Evolutionary conservation across 2,113 vertebrate genomes (phyloP).

Genomic region (Copsychus sechellarum): DNA sequence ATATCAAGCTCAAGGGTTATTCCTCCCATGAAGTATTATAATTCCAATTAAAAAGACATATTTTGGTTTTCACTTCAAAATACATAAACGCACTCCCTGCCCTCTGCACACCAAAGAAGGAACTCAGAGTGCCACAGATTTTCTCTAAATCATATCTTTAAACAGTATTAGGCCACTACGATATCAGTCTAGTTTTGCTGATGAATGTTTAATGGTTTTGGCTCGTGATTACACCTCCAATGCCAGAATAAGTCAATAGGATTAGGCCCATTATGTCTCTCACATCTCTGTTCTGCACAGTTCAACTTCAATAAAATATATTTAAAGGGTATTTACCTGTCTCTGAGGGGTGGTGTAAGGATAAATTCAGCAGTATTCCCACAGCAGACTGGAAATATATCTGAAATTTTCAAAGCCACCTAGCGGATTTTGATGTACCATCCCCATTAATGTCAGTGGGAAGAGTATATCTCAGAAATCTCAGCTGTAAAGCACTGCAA

Average conservation of each 20-base stretch:
- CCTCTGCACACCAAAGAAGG: not conserved
- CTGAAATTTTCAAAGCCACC: conserved; percentile 51
- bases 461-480: conserved; percentile 11
- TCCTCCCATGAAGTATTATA: not conserved
- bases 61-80: not conserved
- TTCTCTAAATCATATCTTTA: not conserved
- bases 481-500: conserved; percentile 8
- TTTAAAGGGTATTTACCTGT: conserved; percentile 59
- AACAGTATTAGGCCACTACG: not conserved
- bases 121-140: not conserved
- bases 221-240: not conserved
- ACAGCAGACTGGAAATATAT: conserved; percentile 6
- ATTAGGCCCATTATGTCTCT: conserved; percentile 46
- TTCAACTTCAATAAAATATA: conserved; percentile 47
- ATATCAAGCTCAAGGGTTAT: not conserved
- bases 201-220: conserved; percentile 36
- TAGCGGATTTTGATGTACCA: conserved; percentile 32
- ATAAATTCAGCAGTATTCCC: conserved; percentile 53
- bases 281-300: conserved; percentile 9
- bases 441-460: conserved; percentile 32
- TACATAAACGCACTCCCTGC: not conserved
- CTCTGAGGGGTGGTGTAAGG: conserved; percentile 4
- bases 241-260: conserved; percentile 47
- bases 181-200: not conserved
- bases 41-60: not conserved